Percentiles rank a stretch among this genome's conserved stretches.
phyloP scores from a whole-genome alignment of 2,113 vertebrate genomes.

The Paedocypris sp. region DNA sequence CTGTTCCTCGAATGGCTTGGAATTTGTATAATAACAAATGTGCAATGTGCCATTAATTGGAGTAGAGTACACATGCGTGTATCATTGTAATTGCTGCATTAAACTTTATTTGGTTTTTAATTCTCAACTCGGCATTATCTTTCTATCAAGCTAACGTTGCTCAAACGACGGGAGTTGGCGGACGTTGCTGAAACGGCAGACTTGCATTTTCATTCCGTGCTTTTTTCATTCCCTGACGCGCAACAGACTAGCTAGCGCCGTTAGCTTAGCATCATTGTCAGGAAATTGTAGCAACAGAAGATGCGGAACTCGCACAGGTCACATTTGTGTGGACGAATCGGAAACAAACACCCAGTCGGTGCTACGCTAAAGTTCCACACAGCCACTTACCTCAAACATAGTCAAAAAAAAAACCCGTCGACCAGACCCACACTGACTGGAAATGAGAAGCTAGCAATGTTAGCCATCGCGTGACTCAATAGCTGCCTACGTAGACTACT shows the following conservation, averaged over 20 bases:
- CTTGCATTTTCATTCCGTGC: too few species aligned
- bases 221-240: too few species aligned
- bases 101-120: slow-evolving; percentile 16
- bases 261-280: slow-evolving; percentile 18
- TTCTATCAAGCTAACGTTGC: neutral
- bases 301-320: neutral
- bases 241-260: slow-evolving; percentile 4
- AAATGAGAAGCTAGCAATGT: too few species aligned
- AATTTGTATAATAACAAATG: slow-evolving; percentile 19
- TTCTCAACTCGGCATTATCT: slow-evolving; percentile 2
- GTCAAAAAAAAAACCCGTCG: too few species aligned
- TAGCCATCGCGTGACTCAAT: too few species aligned
- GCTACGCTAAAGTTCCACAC: too few species aligned
- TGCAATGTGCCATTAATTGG: slow-evolving; percentile 24
- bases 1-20: slow-evolving; percentile 12
- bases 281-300: slow-evolving; percentile 18
- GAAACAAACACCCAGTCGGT: neutral
- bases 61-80: slow-evolving; percentile 21
- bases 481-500: too few species aligned
- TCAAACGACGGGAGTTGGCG: too few species aligned
- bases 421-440: too few species aligned
- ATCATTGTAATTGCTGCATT: slow-evolving; percentile 22
- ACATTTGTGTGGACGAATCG: neutral
- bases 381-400: too few species aligned
- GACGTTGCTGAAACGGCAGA: too few species aligned